phyloP scores from a whole-genome alignment of 2,888 invertebrate species.

The Margaritifera margaritifera region DNA sequence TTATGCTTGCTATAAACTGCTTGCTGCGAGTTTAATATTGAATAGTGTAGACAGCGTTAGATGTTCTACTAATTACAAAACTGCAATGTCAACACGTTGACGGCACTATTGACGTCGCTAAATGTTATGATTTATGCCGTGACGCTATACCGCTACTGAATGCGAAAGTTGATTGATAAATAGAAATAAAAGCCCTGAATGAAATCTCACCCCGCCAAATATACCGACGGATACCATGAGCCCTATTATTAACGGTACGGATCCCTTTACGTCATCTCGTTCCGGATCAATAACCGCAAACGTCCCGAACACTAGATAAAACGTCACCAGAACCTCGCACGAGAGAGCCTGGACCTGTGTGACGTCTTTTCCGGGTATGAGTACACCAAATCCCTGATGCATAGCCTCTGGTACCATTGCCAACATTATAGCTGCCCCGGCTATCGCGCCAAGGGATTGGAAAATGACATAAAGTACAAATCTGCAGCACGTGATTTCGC shows the following conservation, averaged over 20 bases:
- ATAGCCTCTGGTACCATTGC: slow-evolving; percentile 36
- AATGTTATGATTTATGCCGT: no score
- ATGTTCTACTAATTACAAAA: no score
- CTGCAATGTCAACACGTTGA: no score
- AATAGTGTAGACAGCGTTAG: no score
- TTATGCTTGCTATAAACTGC: no score
- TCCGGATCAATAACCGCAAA: slow-evolving; percentile 47
- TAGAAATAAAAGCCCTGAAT: not conserved
- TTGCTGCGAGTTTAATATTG: no score
- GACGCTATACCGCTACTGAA: no score
- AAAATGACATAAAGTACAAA: slow-evolving; percentile 42
- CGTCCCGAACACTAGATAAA: slow-evolving; percentile 45
- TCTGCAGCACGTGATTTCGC: slow-evolving; percentile 31
- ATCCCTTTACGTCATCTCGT: slow-evolving; percentile 43
- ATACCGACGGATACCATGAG: slow-evolving; percentile 52
- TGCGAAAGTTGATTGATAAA: no score
- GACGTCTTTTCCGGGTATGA: slow-evolving; percentile 40
- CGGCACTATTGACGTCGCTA: no score
- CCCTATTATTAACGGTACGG: slow-evolving; percentile 51
- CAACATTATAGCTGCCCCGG: slow-evolving; percentile 40
- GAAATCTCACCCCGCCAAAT: slow-evolving; percentile 48
- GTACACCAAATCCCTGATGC: slow-evolving; percentile 42
- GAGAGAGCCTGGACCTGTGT: slow-evolving; percentile 44
- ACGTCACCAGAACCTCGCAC: slow-evolving; percentile 49
- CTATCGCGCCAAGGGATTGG: slow-evolving; percentile 45